A percentile compares a stretch with the other conserved stretches of the same genome.
These are phyloP conservation scores for Apodemia mormo DNA, from an alignment of 2,888 invertebrate genomes.

Conservation along the genomic window DNA sequence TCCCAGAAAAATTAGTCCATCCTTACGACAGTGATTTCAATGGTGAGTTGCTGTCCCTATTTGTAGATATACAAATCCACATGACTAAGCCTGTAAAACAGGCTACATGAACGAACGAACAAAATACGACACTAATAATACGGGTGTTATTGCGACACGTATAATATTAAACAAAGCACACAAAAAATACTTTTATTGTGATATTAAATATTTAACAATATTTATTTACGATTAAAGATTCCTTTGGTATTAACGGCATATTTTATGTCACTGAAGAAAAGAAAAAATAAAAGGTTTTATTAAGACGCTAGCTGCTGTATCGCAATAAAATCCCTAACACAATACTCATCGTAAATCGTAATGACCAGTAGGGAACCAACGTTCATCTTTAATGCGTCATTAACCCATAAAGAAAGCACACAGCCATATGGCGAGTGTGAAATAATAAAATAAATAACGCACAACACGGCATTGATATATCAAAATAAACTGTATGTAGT, in stretches of 20 bases:
- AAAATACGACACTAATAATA: too few relatives aligned
- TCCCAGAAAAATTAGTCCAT: too few relatives aligned
- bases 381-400: slow-evolving; percentile 17
- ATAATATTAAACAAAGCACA: too few relatives aligned
- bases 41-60: too few relatives aligned
- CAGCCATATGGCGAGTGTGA: slow-evolving; percentile 16
- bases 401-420: slow-evolving; percentile 13
- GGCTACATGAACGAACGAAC: too few relatives aligned
- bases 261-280: slow-evolving; percentile 25
- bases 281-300: slow-evolving; percentile 45
- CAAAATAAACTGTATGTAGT: slow-evolving; percentile 6
- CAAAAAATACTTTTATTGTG: too few relatives aligned
- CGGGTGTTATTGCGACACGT: too few relatives aligned
- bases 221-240: background rate
- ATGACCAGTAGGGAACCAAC: slow-evolving; percentile 36
- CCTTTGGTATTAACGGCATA: background rate
- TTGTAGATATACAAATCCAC: too few relatives aligned
- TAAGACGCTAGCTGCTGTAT: slow-evolving; percentile 38
- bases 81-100: too few relatives aligned
- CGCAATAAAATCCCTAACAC: slow-evolving; percentile 43
- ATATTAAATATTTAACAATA: background rate
- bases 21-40: too few relatives aligned
- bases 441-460: slow-evolving; percentile 14
- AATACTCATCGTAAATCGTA: slow-evolving; percentile 47
- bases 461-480: background rate